Percentiles rank a stretch among this genome's conserved stretches.
phyloP scores from a whole-genome alignment of 1,140 invertebrate genomes.

The Apis mellifera region DNA sequence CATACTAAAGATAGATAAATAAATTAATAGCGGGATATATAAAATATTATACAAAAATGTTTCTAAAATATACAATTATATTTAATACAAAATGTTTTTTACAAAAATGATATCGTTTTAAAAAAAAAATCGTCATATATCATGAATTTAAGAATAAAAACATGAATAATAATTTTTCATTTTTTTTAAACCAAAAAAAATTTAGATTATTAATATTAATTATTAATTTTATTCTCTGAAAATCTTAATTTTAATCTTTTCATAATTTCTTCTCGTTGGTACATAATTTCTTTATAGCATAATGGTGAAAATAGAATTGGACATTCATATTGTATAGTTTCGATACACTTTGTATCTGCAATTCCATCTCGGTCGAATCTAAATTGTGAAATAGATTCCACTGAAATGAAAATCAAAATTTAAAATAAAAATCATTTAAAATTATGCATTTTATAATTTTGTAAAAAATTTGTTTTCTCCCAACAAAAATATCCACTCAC shows the following conservation, averaged over 20 bases:
- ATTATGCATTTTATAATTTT: background rate
- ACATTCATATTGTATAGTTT: slow-evolving; percentile 85
- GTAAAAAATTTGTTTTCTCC: background rate
- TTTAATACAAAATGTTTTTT: background rate
- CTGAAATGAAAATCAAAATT: slow-evolving; percentile 76
- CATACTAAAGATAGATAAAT: slow-evolving; percentile 17
- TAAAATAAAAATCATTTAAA: slow-evolving; percentile 40
- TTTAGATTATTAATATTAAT: background rate
- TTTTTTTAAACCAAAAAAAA: background rate
- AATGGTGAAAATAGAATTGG: slow-evolving; percentile 82
- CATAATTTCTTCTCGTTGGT: slow-evolving; percentile 84
- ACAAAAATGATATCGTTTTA: background rate
- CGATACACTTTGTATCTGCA: slow-evolving; percentile 82
- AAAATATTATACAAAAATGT: background rate
- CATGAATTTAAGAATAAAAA: background rate
- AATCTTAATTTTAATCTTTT: slow-evolving; percentile 83
- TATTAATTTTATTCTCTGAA: slow-evolving; percentile 50
- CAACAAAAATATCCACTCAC: slow-evolving; percentile 79
- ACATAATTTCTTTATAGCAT: slow-evolving; percentile 84
- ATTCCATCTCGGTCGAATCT: slow-evolving; percentile 77
- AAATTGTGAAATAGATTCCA: slow-evolving; percentile 83
- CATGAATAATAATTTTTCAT: slow-evolving; percentile 35
- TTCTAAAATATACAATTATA: no score
- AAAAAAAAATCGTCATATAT: background rate
- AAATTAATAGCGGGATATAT: background rate